A percentile compares a stretch with the other conserved stretches of the same genome.
Conservation (phyloP, 2,797 vertebrate species). For the Lepidocolaptes lacrymiger region DNA sequence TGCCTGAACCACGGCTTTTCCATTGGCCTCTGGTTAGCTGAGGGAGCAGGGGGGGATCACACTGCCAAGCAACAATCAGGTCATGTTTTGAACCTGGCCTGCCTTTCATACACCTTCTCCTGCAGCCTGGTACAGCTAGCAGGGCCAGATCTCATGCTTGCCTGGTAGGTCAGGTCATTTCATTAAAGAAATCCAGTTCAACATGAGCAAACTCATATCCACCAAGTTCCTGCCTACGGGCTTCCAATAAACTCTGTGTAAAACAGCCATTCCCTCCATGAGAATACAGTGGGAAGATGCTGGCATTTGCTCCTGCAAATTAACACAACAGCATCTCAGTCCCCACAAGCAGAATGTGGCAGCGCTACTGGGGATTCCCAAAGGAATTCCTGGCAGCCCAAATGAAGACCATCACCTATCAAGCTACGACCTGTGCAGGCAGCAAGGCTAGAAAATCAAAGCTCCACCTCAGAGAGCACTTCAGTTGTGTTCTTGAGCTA, state of each 20-base stretch:
- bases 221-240: background rate
- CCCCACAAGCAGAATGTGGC: background rate
- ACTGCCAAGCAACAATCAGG: conserved; percentile 42
- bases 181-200: background rate
- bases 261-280: background rate
- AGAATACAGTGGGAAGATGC: conserved; percentile 34
- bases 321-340: conserved; percentile 45
- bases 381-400: conserved; percentile 53
- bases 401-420: background rate
- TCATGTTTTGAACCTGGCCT: conserved; percentile 22
- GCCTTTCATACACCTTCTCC: background rate
- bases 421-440: background rate
- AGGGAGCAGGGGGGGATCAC: conserved; percentile 13
- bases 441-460: background rate
- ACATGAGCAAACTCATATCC: background rate
- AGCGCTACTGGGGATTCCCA: conserved; percentile 30
- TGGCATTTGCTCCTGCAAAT: conserved; percentile 23
- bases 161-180: background rate
- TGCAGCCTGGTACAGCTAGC: background rate
- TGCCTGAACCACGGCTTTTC: conserved; percentile 1
- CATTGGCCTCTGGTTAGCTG: conserved; percentile 14
- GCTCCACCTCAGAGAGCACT: background rate
- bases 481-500: background rate
- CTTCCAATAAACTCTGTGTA: background rate
- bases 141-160: background rate